Conservation (phyloP, 1,140 invertebrate species). For the Popillia japonica region DNA sequence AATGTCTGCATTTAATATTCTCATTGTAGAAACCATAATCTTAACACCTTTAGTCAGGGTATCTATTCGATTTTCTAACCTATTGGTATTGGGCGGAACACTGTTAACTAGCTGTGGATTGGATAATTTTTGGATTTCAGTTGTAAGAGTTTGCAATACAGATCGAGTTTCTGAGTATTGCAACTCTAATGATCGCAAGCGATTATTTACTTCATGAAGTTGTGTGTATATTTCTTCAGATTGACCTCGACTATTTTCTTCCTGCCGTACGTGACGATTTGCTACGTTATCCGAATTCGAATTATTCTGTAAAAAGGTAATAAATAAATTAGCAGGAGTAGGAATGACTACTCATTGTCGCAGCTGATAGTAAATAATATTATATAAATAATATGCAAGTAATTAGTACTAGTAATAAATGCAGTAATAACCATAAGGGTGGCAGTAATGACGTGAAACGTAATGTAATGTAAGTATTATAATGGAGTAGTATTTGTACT, state of each 20-base stretch:
- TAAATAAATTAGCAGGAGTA: no score
- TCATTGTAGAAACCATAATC: slow-evolving; percentile 41
- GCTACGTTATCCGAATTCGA: slow-evolving; percentile 8
- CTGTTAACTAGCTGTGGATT: not conserved
- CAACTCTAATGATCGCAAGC: slow-evolving; percentile 38
- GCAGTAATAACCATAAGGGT: no score
- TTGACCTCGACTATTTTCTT: not conserved
- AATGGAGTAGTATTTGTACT: no score
- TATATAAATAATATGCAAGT: no score
- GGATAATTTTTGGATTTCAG: not conserved
- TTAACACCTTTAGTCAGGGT: slow-evolving; percentile 44
- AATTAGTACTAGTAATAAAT: no score
- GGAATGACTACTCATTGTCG: no score
- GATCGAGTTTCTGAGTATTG: slow-evolving; percentile 24
- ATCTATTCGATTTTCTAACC: slow-evolving; percentile 31
- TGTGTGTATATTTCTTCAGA: slow-evolving; percentile 12
- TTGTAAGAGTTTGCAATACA: slow-evolving; percentile 1
- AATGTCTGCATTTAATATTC: slow-evolving; percentile 42
- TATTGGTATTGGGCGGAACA: not conserved
- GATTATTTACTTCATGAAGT: not conserved
- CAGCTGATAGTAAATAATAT: no score
- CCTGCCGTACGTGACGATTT: slow-evolving; percentile 26
- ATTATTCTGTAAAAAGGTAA: not conserved
- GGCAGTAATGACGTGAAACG: no score
- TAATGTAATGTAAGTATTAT: no score